Evolutionary conservation across 1,140 invertebrate genomes (phyloP), one percentile per base, ranked within the genome.

Genomic region (Hypsibius dujardini): DNA sequence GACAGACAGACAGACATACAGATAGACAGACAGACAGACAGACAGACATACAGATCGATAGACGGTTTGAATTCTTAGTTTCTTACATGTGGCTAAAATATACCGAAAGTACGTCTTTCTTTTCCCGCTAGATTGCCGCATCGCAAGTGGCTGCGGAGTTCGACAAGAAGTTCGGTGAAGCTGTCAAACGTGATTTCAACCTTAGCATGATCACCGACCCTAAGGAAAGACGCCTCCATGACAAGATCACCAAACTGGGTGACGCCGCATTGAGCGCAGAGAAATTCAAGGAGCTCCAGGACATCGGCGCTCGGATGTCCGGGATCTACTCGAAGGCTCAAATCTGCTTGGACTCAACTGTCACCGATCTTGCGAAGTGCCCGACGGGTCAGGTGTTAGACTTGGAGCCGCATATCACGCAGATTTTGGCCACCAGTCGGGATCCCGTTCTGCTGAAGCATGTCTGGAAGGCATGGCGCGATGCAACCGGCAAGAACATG

Each of bases 391-490:
- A 67, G 12, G 12, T 15, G 62, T 15, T 67, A 40, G 62, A 12
- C 3, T 40, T 67, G 62, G 62, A 67, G 40, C 62, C 62, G 3
- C 12, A 90, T 74, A 79, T 88, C 1, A 83, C 80, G 0, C 82
- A 83, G 75, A 84, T 88, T 50, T 84, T 90, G 81, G 82, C 84
- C 0, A 82, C 85, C 76, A 89, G 88, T 0, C 82, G 62, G 40
- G 62, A 67, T 42, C 12, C 12, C 3, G 12, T 7, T 67, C 40
- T 67, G 12, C 62, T 67, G 3, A 12, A 15, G 1, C 40, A 67
- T 40, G 3, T 67, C 2, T 80, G 79, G 79, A 75, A 75, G 71
- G 72, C 74, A 40, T 80, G 79, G 79, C 62, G 79, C 59, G 75
- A 79, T 47, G 76, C 70, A 1, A 75, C 77, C 1, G 79, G 79